Evolutionary conservation across 2,888 invertebrate species (phyloP).

Genomic region (Pseudanteris insignis): DNA sequence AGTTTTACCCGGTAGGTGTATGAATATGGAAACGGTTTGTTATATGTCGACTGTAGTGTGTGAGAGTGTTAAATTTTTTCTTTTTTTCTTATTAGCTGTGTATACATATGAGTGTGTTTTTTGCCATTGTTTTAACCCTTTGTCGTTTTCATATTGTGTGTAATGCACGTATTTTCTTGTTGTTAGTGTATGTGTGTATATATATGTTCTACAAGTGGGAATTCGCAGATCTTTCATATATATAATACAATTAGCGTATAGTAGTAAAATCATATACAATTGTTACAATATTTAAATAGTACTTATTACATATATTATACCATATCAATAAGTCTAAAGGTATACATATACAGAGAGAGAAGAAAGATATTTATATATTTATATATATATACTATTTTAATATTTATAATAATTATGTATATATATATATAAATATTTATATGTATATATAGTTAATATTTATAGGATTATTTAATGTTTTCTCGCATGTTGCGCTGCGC

Average conservation of each 20-base stretch:
- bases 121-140: conserved; percentile 3
- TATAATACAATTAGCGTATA: conserved; percentile 67
- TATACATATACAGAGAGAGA: conserved; percentile 61
- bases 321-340: conserved; percentile 60
- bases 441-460: conserved; percentile 62
- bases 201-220: conserved; percentile 65
- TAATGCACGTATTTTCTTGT: conserved; percentile 33
- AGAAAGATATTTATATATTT: conserved; percentile 53
- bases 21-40: conserved; percentile 34
- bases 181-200: conserved; percentile 48
- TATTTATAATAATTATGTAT: conserved; percentile 38
- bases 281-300: conserved; percentile 67
- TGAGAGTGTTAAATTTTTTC: no score
- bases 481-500: conserved; percentile 32
- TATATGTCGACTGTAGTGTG: no score
- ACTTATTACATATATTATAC: conserved; percentile 65
- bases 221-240: conserved; percentile 63
- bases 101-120: neutral
- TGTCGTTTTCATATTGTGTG: conserved; percentile 9
- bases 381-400: conserved; percentile 53
- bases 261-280: conserved; percentile 67
- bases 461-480: conserved; percentile 60
- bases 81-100: no score
- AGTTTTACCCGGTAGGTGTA: conserved; percentile 57
- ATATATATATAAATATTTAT: no score